Percentiles rank a stretch among this genome's conserved stretches.
Conservation (phyloP, 2,797 vertebrate genomes). For the Stomatorhinus walkeri region DNA sequence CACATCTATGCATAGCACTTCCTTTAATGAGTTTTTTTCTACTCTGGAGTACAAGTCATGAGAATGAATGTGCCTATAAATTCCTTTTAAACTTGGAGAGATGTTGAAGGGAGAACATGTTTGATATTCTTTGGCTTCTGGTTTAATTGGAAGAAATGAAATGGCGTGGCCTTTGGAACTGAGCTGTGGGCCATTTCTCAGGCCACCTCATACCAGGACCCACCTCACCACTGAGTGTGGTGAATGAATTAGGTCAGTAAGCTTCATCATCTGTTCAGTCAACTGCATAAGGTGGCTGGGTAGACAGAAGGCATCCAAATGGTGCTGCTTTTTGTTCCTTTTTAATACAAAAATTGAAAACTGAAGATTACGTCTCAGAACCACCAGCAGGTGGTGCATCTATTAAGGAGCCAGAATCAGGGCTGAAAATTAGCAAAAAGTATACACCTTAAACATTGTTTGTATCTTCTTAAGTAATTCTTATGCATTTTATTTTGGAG, state of each 20-base stretch:
- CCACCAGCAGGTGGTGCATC: background rate
- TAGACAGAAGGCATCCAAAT: background rate
- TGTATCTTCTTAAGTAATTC: background rate
- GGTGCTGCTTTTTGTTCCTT: background rate
- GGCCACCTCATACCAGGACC: background rate
- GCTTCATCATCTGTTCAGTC: background rate
- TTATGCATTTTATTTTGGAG: background rate
- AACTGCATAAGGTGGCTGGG: background rate
- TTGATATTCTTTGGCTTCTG: background rate
- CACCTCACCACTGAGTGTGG: background rate
- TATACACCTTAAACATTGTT: background rate
- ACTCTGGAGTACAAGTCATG: background rate
- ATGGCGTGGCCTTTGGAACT: background rate
- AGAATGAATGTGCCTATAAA: background rate
- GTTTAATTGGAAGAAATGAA: background rate
- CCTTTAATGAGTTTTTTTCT: background rate
- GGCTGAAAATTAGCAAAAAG: background rate
- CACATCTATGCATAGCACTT: background rate
- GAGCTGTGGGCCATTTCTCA: background rate
- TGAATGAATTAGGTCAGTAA: constrained; percentile 3
- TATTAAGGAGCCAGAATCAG: background rate
- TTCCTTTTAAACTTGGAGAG: background rate
- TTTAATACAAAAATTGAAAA: background rate
- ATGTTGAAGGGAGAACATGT: background rate
- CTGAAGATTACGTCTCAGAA: background rate